Base-by-base conservation (phyloP, 2,113 vertebrate genomes). In the Thymallus thymallus region DNA sequence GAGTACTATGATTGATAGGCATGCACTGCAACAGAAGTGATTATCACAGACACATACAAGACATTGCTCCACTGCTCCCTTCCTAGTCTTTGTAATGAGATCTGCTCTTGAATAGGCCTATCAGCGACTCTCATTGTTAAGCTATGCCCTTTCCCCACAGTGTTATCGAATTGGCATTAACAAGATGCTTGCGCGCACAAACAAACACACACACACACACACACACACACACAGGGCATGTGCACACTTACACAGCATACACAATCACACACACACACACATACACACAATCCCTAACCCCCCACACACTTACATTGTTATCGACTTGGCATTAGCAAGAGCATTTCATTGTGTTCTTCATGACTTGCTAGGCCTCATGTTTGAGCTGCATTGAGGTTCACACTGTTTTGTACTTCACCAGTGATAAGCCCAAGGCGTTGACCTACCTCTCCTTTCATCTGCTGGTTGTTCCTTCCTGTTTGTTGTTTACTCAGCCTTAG, bases 81-180 rank as follows among this genome's bases (percentile, higher is more conserved):
- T 61, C n/a, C 22, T 16, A 2, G 7, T 61, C 58, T 24, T 24
- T 61, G 6, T 13, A 41, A 41, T 41, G 35, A 41, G 35, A 41
- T 41, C 35, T 41, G 35, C 35, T 41, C 35, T 41, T 7, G 35
- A 41, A n/a, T 24, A 22, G 0, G 6, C 23, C 58, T 61, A 61
- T 10, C 20, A 16, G 58, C 22, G 12, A 24, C 5, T 7, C n/a
- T 76, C 71, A 73, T 74, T 82, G 69, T 76, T 76, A 24, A 48
- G 60, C 64, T 13, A 9, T 68, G 41, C 68, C 72, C 58, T 82
- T 88, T 78, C 55, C 71, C 72, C 24, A 71, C 77, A 85, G 83
- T 67, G 66, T 80, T 70, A 74, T 78, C 82, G 71, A 78, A 80
- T 80, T 66, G 32, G 6, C 71, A 51, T 20, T 58, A 58, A 41